phyloP scores from a whole-genome alignment of 1,140 invertebrate species.

The Wasmannia auropunctata region DNA sequence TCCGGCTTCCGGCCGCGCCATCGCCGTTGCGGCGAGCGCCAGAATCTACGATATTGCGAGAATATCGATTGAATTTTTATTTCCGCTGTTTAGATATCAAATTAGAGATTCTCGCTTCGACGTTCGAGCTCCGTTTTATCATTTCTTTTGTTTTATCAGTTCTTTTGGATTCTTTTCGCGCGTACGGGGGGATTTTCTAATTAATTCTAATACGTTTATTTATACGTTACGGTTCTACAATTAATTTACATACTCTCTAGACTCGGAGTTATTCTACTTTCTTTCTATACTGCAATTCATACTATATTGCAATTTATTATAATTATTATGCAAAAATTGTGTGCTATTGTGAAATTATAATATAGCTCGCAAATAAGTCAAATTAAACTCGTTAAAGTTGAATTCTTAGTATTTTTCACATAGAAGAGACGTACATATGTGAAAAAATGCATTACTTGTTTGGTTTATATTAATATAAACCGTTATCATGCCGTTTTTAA shows the following conservation, averaged over 20 bases:
- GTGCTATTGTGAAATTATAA: neutral
- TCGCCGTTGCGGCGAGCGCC: constrained; percentile 84
- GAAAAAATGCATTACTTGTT: neutral
- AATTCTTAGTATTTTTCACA: neutral
- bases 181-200: too few relatives aligned
- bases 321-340: neutral
- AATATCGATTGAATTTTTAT: neutral
- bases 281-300: neutral
- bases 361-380: neutral
- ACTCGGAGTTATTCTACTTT: neutral
- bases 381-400: neutral
- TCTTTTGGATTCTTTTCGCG: too few relatives aligned
- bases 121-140: neutral
- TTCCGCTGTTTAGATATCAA: neutral
- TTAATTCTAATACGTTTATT: neutral
- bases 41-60: constrained; percentile 84
- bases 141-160: neutral
- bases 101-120: neutral
- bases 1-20: constrained; percentile 86
- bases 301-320: neutral
- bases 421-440: neutral
- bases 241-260: neutral
- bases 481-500: neutral
- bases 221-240: too few relatives aligned
- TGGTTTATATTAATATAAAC: neutral